Base-by-base conservation (phyloP, 2,113 vertebrate genomes). In the Australoheros scitulus region DNA sequence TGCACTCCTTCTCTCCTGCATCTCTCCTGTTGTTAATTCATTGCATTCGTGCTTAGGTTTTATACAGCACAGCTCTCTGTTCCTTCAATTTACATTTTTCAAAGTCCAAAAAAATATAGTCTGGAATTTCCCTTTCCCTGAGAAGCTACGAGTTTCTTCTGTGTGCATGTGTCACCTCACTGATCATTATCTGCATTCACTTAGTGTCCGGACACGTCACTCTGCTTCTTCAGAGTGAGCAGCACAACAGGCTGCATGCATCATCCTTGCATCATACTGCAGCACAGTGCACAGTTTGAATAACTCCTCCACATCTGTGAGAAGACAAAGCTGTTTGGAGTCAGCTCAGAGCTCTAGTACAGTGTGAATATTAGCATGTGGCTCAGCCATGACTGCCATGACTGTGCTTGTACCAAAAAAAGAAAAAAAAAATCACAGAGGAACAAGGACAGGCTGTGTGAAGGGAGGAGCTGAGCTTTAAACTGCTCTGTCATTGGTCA, bases 401-500 rank as follows among this genome's bases (percentile, higher is more conserved):
- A 93, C 92, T 92, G 91, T 89, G 90, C 90, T 86, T 83, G 87
- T 94, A 82, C 88, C 85, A 88, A 81, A 88, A 83, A 81, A 89
- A 84, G 87, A 87, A 88, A 24, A 29, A 76, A 88, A 88, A 90
- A 87, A 91, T 70, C 58, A 63, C 81, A 81, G 80, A 89, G 86
- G 76, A 88, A 90, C 90, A 91, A 92, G 92, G 91, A 89, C 81
- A 36, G 83, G 83, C 83, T 90, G 68, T 89, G 84, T 77, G 77
- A 81, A 88, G 82, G 91, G 94, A 88, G 90, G 92, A 87, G 90
- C 86, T 59, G 59, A 58, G 86, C 88, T 95, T 93, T 84, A 96
- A 94, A 68, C 86, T 65, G 81, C 61, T 57, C 72, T 41, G 89
- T 88, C 89, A 97, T 96, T 97, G 96, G 95, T 60, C 74, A 75